phyloP scores from a whole-genome alignment of 2,797 vertebrate species.

The Aulostomus chinensis region DNA sequence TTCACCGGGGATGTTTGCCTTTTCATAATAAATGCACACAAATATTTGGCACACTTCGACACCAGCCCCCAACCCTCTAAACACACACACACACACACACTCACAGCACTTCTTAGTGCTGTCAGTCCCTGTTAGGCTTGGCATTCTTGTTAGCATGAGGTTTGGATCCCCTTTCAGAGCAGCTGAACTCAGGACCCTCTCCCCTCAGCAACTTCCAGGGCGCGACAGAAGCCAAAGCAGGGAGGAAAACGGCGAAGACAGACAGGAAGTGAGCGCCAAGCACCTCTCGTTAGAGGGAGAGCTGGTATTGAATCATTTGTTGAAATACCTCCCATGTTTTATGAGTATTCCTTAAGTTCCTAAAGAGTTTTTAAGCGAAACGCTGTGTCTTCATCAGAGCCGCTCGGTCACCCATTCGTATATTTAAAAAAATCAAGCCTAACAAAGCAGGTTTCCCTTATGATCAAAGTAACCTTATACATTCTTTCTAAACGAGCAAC shows the following conservation, averaged over 20 bases:
- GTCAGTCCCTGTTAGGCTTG: conserved; percentile 80
- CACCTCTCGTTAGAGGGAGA: conserved; percentile 41
- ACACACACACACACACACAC: conserved; percentile 36
- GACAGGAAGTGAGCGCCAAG: conserved; percentile 59
- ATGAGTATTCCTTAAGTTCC: conserved; percentile 28
- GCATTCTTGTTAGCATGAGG: conserved; percentile 75
- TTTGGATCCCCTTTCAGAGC: conserved; percentile 77
- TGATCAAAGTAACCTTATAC: conserved; percentile 69
- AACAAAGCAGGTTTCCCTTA: conserved; percentile 52
- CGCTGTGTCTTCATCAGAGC: conserved; percentile 44
- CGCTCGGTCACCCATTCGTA: conserved; percentile 20
- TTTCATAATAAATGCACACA: conserved; percentile 75
- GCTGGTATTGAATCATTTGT: conserved; percentile 53
- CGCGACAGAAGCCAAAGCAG: conserved; percentile 37
- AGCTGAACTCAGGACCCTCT: conserved; percentile 68
- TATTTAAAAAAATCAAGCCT: conserved; percentile 52
- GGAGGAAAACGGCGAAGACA: conserved; percentile 49
- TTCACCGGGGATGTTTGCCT: conserved; percentile 71
- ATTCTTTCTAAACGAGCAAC: conserved; percentile 71
- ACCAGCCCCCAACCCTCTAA: conserved; percentile 24
- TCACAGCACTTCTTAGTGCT: conserved; percentile 56
- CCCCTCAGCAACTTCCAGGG: conserved; percentile 61
- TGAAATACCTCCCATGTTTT: conserved; percentile 40
- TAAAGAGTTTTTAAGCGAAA: conserved; percentile 17
- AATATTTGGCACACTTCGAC: conserved; percentile 69